phyloP scores from a whole-genome alignment of 2,113 vertebrate species.

The Chloebia gouldiae region DNA sequence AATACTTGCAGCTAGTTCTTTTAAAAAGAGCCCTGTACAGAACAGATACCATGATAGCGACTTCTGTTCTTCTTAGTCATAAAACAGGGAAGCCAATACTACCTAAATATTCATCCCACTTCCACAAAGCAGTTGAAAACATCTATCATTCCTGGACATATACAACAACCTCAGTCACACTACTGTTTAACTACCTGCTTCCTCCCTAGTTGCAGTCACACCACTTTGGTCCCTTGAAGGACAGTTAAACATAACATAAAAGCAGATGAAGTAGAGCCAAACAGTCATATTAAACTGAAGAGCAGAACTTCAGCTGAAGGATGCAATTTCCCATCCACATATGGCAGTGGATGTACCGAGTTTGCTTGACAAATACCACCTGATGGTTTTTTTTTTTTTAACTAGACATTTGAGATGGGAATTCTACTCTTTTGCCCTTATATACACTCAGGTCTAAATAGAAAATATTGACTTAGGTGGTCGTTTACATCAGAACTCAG shows the following conservation, averaged over 20 bases:
- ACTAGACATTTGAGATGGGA: not conserved
- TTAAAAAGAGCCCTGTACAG: not conserved
- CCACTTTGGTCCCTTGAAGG: not conserved
- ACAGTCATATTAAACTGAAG: not conserved
- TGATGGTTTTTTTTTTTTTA: not conserved
- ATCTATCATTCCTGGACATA: not conserved
- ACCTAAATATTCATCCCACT: not conserved
- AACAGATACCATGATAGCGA: not conserved
- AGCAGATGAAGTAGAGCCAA: not conserved
- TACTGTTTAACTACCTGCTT: not conserved
- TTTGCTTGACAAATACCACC: not conserved
- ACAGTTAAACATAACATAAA: not conserved
- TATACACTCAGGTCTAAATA: not conserved
- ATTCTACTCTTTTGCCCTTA: not conserved
- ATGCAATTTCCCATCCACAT: not conserved
- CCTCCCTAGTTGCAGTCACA: fast-evolving
- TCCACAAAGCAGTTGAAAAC: not conserved
- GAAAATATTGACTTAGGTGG: not conserved
- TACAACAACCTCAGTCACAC: not conserved
- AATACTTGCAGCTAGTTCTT: not conserved
- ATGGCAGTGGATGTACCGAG: not conserved
- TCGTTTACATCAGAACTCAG: not conserved
- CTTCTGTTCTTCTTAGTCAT: not conserved
- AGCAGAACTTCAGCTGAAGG: not conserved
- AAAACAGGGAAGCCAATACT: not conserved